Conservation (phyloP, 2,113 vertebrate species). For the Thryonomys swinderianus region DNA sequence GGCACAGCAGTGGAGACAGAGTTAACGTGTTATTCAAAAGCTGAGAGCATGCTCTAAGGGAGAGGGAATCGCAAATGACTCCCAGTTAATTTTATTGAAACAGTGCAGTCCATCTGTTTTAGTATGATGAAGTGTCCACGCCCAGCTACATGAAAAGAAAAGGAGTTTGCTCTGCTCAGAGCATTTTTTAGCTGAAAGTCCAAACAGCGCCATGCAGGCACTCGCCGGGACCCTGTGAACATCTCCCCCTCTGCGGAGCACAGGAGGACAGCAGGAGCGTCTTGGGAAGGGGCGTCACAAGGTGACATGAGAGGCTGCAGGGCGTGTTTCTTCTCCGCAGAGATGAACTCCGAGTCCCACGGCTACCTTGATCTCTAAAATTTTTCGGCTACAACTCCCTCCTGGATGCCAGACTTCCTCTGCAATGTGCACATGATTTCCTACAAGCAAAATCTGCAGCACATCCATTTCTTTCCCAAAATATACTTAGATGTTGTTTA, state of each 20-base stretch:
- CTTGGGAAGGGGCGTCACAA: too few relatives aligned
- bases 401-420: neutral
- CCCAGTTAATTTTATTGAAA: neutral
- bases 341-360: neutral
- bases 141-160: neutral
- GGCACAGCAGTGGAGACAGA: neutral
- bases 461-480: neutral
- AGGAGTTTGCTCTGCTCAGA: neutral
- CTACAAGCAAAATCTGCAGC: neutral
- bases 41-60: neutral
- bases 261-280: neutral
- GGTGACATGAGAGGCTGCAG: neutral
- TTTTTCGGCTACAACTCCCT: neutral
- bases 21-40: neutral
- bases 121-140: neutral
- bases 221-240: neutral
- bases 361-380: neutral
- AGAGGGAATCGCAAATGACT: neutral
- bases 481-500: neutral
- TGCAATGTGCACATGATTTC: neutral
- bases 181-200: neutral
- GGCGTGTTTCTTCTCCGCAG: neutral
- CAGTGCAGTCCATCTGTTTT: neutral
- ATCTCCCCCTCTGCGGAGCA: neutral
- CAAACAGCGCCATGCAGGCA: neutral